Conservation (phyloP, 1,140 invertebrate genomes). For the Chrysomallon squamiferum region DNA sequence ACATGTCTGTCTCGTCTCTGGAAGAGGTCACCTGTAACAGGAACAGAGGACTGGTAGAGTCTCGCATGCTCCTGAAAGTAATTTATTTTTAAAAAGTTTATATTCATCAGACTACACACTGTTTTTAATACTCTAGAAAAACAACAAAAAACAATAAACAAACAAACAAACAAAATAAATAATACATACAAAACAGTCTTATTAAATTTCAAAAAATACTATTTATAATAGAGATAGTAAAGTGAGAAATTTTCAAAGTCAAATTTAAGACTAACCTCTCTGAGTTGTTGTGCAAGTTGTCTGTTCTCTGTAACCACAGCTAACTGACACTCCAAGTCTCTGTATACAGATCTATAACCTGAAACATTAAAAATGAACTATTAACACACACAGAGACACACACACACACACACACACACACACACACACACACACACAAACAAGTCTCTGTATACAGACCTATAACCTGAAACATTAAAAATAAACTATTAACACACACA, state of each 20-base stretch:
- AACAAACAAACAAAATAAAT: background rate
- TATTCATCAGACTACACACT: background rate
- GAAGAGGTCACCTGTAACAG: conserved; percentile 60
- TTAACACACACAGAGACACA: background rate
- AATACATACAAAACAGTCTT: background rate
- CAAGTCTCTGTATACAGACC: no score
- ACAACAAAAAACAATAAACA: background rate
- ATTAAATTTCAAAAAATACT: no score
- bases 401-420: no score
- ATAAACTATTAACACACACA: no score
- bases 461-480: no score
- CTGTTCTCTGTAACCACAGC: conserved; percentile 83
- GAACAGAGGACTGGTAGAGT: conserved; percentile 69
- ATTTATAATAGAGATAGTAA: no score
- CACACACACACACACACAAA: no score
- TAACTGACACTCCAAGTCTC: conserved; percentile 93
- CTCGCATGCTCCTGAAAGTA: conserved; percentile 67
- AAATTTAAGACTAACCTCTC: conserved; percentile 63
- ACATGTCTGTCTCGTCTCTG: conserved; percentile 60
- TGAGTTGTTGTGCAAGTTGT: conserved; percentile 68
- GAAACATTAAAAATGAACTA: conserved; percentile 18
- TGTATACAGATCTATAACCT: conserved; percentile 79
- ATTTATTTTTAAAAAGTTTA: conserved; percentile 12
- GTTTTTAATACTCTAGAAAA: background rate
- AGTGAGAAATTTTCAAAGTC: no score